Conservation (phyloP, 2,113 vertebrate species). For the Indicator maculatus region DNA sequence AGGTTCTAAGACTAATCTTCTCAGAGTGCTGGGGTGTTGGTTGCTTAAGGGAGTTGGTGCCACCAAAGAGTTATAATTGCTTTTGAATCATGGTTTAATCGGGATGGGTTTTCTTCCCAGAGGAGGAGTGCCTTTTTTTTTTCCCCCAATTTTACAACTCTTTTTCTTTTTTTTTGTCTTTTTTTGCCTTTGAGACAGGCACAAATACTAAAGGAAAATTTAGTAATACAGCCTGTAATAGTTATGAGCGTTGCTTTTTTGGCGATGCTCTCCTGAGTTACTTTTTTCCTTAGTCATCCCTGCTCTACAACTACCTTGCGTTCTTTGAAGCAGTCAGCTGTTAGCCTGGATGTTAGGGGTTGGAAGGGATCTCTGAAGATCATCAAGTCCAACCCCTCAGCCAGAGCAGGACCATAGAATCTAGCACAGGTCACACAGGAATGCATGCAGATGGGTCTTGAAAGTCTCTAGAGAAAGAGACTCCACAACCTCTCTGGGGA, state of each 20-base stretch:
- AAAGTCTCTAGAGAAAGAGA: no score
- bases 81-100: constrained; percentile 21
- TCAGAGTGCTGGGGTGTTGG: constrained; percentile 20
- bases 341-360: background rate
- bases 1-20: background rate
- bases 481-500: no score
- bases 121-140: background rate
- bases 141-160: background rate
- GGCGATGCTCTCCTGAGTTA: background rate
- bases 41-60: constrained; percentile 32
- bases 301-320: background rate
- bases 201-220: background rate
- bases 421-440: no score
- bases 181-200: background rate
- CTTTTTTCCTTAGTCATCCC: background rate
- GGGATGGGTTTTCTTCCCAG: background rate
- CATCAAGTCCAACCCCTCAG: no score
- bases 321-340: background rate
- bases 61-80: constrained; percentile 32
- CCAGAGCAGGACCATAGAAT: no score
- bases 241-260: background rate
- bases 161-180: background rate
- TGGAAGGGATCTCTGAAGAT: no score
- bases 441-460: no score
- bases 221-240: background rate